Base-by-base conservation (phyloP, 2,113 vertebrate genomes). In the Cyrtonyx montezumae region DNA sequence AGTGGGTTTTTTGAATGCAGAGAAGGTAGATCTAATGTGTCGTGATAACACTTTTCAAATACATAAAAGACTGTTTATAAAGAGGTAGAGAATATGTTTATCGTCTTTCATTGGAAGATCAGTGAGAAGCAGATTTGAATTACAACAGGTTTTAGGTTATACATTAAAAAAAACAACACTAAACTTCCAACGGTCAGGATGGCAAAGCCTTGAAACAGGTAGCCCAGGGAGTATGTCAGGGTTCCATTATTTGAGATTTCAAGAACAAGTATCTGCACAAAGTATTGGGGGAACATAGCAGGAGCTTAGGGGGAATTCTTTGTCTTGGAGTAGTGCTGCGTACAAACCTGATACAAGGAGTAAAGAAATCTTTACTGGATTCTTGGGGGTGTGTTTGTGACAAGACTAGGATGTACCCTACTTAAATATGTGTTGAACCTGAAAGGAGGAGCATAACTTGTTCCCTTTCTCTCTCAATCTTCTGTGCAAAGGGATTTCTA, bases 71-170 rank as follows among this genome's bases (percentile, higher is more conserved):
- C 42, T 73, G 26, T 40, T 92, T 92, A 53, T 53, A 82, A 73
- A 93, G 40, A 87, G 16, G 9, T 30, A 58, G 36, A 69, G 45
- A 87, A 87, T 82, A 42, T 13, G 8, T 92, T 76, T 4, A 6
- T 8, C 6, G 5, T 49, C 36, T 93, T 95, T 87, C 28, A 46
- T 5, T 55, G 10, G 28, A 36, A 73, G 34, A 55, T 81, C 53
- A 94, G 55, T 69, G 49, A 89, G 67, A 68, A 92, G 71, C 32
- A 77, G 58, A 58, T 45, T 87, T 21, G 6, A 94, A 89, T 79
- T 79, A 59, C 58, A 73, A 62, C 26, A 84, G 48, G 53, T 25
- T 89, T 77, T 58, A 61, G 26, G 48, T 69, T 89, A 77, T 62
- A 58, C 3, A 66, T 53, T 53, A 87, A 58, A 61, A 82, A 53